A percentile compares a stretch with the other conserved stretches of the same genome.
Conservation (phyloP, 2,113 vertebrate genomes). For the Zosterops lateralis region DNA sequence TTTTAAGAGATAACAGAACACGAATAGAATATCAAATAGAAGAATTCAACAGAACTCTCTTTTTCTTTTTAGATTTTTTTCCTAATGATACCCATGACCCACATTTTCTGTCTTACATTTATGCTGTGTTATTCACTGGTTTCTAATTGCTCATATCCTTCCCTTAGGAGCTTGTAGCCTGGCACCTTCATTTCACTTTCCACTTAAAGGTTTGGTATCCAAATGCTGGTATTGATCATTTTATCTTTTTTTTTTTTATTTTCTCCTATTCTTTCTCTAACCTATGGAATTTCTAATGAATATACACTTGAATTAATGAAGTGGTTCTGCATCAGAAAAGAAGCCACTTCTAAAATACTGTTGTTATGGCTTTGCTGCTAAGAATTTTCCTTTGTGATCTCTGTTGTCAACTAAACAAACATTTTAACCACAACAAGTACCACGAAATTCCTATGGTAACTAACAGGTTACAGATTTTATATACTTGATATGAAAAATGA, state of each 20-base stretch:
- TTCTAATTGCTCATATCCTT: not conserved
- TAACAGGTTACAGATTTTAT: slow-evolving; percentile 10
- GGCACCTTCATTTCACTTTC: not conserved
- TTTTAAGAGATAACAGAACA: not conserved
- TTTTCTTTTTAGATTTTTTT: not conserved
- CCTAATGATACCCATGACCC: not conserved
- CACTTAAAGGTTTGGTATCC: not conserved
- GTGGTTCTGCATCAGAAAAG: not conserved
- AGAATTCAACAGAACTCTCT: not conserved
- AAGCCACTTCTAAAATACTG: not conserved
- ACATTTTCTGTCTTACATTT: not conserved
- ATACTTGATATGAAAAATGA: slow-evolving; percentile 1
- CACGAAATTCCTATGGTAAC: not conserved
- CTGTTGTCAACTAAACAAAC: slow-evolving; percentile 11
- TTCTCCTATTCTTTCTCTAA: not conserved
- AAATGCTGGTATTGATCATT: not conserved
- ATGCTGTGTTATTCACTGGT: not conserved
- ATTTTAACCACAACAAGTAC: not conserved
- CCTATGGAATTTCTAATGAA: not conserved
- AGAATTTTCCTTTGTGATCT: not conserved
- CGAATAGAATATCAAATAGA: not conserved
- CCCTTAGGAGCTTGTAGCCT: not conserved
- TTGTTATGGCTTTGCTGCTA: not conserved
- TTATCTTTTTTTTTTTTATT: not conserved
- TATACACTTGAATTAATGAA: not conserved